Conservation (phyloP, 1,140 invertebrate species). For the Babylonia areolata region DNA sequence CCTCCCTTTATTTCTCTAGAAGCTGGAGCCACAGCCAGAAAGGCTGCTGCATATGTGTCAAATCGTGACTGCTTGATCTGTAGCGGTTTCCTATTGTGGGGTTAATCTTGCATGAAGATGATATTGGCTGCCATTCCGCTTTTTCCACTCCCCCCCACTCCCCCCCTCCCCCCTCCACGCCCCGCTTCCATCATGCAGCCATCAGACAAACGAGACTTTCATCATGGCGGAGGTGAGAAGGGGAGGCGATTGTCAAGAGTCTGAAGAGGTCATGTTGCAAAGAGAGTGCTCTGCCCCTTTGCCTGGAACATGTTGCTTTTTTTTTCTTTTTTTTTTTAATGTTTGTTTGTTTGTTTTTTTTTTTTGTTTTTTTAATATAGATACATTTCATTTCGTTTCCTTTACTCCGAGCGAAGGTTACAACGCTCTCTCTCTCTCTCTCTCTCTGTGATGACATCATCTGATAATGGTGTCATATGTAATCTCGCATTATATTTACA, state of each 20-base stretch:
- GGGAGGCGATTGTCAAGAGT: not conserved
- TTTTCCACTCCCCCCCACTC: not conserved
- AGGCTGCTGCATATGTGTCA: no score
- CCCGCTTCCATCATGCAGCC: slow-evolving; percentile 17
- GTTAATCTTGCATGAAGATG: slow-evolving; percentile 38
- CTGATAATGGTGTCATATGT: no score
- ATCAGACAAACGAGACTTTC: slow-evolving; percentile 28
- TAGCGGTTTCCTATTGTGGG: not conserved
- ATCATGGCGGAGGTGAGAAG: slow-evolving; percentile 22
- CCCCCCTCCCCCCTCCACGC: no score
- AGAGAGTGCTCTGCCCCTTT: no score
- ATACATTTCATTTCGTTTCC: not conserved
- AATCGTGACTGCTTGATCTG: not conserved
- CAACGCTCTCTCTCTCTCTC: not conserved
- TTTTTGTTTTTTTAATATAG: no score
- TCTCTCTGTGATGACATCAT: no score
- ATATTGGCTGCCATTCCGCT: slow-evolving; percentile 16
- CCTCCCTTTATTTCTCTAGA: no score
- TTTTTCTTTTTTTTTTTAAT: not conserved
- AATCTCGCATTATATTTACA: no score
- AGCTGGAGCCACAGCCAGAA: no score
- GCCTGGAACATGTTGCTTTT: not conserved
- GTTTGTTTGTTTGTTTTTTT: no score
- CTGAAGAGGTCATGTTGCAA: not conserved
- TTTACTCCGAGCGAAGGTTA: no score